Base-by-base conservation (phyloP, 2,888 invertebrate species). In the Erynnis tages region DNA sequence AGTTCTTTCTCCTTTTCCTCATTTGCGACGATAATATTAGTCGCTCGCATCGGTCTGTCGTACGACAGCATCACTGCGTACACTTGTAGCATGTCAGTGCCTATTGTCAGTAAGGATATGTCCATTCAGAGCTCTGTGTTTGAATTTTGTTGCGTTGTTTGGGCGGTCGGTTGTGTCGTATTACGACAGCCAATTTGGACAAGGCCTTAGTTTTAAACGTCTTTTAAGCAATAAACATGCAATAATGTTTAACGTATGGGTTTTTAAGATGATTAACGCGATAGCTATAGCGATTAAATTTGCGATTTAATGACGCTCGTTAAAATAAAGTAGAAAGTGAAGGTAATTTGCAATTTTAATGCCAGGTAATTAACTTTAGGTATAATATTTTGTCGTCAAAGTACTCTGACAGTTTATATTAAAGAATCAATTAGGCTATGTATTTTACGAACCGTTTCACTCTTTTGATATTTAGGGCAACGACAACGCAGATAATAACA, bases 321-420 rank as follows among this genome's bases (percentile, higher is more conserved):
- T 32, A 23, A 21, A 23, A 32, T 45, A 10, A 45, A 45, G 32
- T 45, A 34, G 44, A 32, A 45, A 45, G 32, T 45, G 21, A 45
- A 19, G 34, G 32, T 45, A 45, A 45, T 34, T 45, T 34, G 23
- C 13, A 45, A 45, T 45, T 45, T 45, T 23, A 45, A 23, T 7
- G 21, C n/a, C 34, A n/a, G 32, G 19, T 34, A 34, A 45, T 45
- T 45, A 45, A 45, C 34, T 32, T 32, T 34, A n/a, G n/a, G n/a
- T n/a, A 34, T 45, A 34, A 45, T 45, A 45, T 21, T 45, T 45
- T 45, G 23, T 23, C 23, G n/a, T 34, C 13, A 25, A 32, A 21
- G 21, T 44, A 23, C 14, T 45, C 29, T 23, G 14, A 34, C 45
- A 34, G 23, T 34, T 45, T 45, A 34, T 34, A 34, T 34, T 45